Conservation (phyloP, 1,140 invertebrate genomes). For the Drosophila trapezifrons region DNA sequence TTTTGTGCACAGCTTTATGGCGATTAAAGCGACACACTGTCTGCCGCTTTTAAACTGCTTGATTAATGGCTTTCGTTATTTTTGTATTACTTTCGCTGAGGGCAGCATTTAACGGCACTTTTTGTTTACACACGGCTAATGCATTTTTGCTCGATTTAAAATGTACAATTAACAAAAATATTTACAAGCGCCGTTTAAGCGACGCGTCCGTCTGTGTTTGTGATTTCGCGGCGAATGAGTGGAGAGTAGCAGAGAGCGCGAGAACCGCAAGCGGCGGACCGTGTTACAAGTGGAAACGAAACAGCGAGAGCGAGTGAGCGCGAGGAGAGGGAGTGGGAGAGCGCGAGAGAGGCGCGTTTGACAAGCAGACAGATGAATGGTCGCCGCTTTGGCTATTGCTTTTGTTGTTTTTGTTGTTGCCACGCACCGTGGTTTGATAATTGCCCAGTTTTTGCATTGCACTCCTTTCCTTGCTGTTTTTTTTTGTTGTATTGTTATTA, state of each 20-base stretch:
- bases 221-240: constrained; percentile 67
- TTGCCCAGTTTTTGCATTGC: constrained; percentile 56
- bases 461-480: constrained; percentile 10
- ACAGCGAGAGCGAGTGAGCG: constrained; percentile 42
- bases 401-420: constrained; percentile 30
- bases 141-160: constrained; percentile 32
- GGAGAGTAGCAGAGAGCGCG: constrained; percentile 18
- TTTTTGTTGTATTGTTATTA: constrained; percentile 45
- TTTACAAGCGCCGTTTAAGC: constrained; percentile 49
- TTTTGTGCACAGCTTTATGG: constrained; percentile 37
- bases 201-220: constrained; percentile 62
- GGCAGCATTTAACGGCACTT: constrained; percentile 15
- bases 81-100: constrained; percentile 35
- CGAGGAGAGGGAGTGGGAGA: constrained; percentile 35
- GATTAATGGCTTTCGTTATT: constrained; percentile 11
- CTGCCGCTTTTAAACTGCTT: background rate
- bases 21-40: constrained; percentile 33
- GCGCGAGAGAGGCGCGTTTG: constrained; percentile 51
- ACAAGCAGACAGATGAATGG: constrained; percentile 41
- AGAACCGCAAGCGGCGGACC: constrained; percentile 34
- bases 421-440: constrained; percentile 72
- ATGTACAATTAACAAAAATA: constrained; percentile 50
- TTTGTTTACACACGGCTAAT: constrained; percentile 40
- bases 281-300: constrained; percentile 71
- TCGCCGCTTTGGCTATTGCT: constrained; percentile 10